phyloP scores from a whole-genome alignment of 2,888 invertebrate genomes.

The Colostygia pectinataria region DNA sequence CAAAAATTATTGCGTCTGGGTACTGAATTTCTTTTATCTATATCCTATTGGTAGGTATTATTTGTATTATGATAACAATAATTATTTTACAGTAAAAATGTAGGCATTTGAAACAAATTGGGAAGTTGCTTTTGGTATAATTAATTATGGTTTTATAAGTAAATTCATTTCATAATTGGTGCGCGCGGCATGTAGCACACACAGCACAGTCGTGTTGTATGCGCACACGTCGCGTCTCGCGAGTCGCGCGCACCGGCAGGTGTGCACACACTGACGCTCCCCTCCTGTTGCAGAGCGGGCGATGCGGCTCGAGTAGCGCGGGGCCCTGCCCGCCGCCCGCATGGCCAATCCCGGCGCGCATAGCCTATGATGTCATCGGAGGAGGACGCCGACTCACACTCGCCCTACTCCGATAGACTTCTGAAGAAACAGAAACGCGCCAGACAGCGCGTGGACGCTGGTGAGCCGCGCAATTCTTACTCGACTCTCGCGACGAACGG shows the following conservation, averaged over 20 bases:
- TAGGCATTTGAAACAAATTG: not conserved
- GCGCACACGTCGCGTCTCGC: constrained; percentile 47
- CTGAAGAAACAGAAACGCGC: constrained; percentile 96
- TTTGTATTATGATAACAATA: not conserved
- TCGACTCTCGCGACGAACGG: constrained; percentile 83
- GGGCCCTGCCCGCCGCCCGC: constrained; percentile 84
- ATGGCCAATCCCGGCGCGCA: constrained; percentile 91
- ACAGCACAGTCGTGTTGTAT: constrained; percentile 25
- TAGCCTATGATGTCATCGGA: constrained; percentile 98
- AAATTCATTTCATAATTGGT: constrained; percentile 19
- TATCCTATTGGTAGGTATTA: no score
- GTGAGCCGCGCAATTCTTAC: constrained; percentile 97
- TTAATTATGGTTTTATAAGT: not conserved
- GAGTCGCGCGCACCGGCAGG: constrained; percentile 48
- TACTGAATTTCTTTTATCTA: no score
- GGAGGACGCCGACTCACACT: constrained; percentile 97
- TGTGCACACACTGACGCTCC: constrained; percentile 71
- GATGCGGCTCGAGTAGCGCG: constrained; percentile 78
- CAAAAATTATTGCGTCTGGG: constrained; percentile 23
- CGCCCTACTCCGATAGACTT: constrained; percentile 96
- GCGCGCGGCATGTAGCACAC: constrained; percentile 23
- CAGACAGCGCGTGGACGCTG: constrained; percentile 98
- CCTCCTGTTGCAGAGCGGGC: constrained; percentile 79
- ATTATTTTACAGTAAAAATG: no score
- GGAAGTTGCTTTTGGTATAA: constrained; percentile 48